Base-by-base conservation (phyloP, 2,113 vertebrate species). In the Apus apus region DNA sequence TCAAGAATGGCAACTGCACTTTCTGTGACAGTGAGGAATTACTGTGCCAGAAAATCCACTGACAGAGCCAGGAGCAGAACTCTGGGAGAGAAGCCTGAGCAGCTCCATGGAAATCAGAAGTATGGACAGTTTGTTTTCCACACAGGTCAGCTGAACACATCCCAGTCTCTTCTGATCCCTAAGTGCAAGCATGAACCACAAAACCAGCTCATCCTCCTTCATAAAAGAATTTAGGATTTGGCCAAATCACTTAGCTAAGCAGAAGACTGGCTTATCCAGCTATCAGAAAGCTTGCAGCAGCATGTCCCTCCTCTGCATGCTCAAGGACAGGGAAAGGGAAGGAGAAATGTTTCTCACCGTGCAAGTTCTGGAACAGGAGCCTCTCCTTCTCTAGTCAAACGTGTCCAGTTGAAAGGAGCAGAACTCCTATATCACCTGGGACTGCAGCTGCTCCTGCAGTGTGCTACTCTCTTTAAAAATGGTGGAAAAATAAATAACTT, bases 1-100 rank as follows among this genome's bases (percentile, higher is more conserved):
- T 92, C 85, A 94, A 60, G 95, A 95, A 80, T 3, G 27, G 80
- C 86, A 93, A 92, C 38, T 92, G 50, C 70, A 61, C 73, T 97
- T 85, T 74, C 79, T 75, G 5, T 71, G 79, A 36, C 48, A 86
- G 92, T 36, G 0, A 64, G 1, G 10, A 86, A 40, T 40, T 38
- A 4, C 34, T 78, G 90, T 36, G 57, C 48, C 80, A 32, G 30
- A 9, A 32, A 93, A 62, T 81, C 74, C 81, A 25, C 0, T 2
- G 77, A 7, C 34, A 36, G 46, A 86, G 78, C 36, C 40, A 81
- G 81, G 12, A 80, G 60, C 67, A 85, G 57, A 61, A 78, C n/a
- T 43, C 85, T 78, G 81, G 19, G 36, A 3, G 25, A 78, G 62
- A 62, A 93, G 72, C 53, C 38, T 25, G n/a, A 82, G 75, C 53